Evolutionary conservation across 1,140 invertebrate genomes (phyloP), one percentile per base, ranked within the genome.

Genomic region (Lepidurus couesii): DNA sequence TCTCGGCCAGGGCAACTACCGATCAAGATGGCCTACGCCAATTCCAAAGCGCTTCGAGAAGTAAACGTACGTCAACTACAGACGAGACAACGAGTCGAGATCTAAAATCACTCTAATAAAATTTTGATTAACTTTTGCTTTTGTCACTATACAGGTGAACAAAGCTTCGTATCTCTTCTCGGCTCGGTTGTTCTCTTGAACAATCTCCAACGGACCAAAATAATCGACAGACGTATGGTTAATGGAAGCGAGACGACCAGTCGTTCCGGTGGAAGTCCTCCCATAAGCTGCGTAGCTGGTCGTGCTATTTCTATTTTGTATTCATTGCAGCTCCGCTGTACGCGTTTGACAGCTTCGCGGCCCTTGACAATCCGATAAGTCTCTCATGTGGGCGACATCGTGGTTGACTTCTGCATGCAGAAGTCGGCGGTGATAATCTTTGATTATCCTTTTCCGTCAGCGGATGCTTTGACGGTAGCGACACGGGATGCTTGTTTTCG

Each of bases 201-300:
- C 42, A 5, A 83, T 80, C 21, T 65, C 9, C 21, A 84, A 79
- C 0, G 83, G 82, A 10, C 83, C 81, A 79, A 84, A 84, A 79
- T 80, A 83, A 45, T 84, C 83, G 10, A 83, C 73, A 6, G 82
- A 82, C 9, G 80, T 81, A 73, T 74, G 13, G 79, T 79, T 78
- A 84, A 84, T 7, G 82, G 82, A 80, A 81, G 44, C 77, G 79
- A 65, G 24, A 79, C 45, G 9, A 2, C 45, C 9, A 47, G 45
- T 16, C 45, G 9, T 16, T 47, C 26, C 11, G 34, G 53, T 2
- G 81, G 81, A 3, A 81, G 74, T 42, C 77, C 75, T 11, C 44
- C 80, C 78, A 80, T 80, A 10, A 34, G 73, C n/a, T 74, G 80
- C 10, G 45, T 43, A 10, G 26, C 2, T 21, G 74, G 53, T 74